Evolutionary conservation across 2,113 vertebrate genomes (phyloP), one percentile per base, ranked within the genome.

Genomic region (Mola mola): DNA sequence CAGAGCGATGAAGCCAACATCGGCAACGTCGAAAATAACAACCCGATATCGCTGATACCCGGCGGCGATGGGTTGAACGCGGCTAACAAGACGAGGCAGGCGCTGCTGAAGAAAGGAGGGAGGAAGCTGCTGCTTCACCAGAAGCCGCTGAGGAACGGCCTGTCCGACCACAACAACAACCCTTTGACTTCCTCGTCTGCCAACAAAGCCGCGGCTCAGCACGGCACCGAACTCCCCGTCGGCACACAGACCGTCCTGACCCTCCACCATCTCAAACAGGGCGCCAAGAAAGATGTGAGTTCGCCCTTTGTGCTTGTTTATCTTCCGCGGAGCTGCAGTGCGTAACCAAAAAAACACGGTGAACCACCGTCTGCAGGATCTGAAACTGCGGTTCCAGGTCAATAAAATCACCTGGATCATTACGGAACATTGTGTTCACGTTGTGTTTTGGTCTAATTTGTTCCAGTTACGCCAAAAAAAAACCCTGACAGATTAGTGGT

Each of bases 121-220:
- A 66, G 60, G 57, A 83, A 79, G 47, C 67, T 78, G 5, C 77
- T 68, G 49, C 70, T 50, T 20, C 68, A 79, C 20, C 83, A 85
- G 46, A 79, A 80, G 28, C 28, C 50, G 1, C 56, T 71, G 34
- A 67, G 64, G 25, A 81, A 40, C 48, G 25, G 47, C 34, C 69
- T 87, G 8, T 26, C 79, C 1, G 91, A 92, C 65, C 75, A 84
- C 77, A 85, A 88, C 87, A 88, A 79, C 79, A 87, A 66, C 75
- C 58, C 40, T 2, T 12, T 61, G 48, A n/a, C 72, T 0, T 37
- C 44, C 1, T 31, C 63, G 0, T 2, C 43, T 2, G 34, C 29
- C 0, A 42, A 41, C 13, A 83, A 38, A 36, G 2, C 71, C 5
- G 16, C 82, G 3, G 25, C 46, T 4, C 66, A 48, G 46, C 15